A percentile compares a stretch with the other conserved stretches of the same genome.
phyloP scores from a whole-genome alignment of 2,797 vertebrate genomes.

The Psittacula echo region DNA sequence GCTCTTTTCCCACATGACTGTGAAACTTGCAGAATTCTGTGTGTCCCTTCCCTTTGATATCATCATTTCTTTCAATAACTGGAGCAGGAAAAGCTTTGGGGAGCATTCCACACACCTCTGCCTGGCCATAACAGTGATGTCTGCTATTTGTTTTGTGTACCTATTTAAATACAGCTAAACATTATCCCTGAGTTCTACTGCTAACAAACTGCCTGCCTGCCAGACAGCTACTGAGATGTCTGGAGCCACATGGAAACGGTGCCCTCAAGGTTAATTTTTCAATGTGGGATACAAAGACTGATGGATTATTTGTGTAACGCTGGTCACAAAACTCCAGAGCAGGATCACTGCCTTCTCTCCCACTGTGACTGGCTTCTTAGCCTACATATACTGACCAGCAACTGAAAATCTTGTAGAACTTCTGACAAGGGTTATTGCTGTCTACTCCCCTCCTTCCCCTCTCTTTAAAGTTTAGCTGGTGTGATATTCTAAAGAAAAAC shows the following conservation, averaged over 20 bases:
- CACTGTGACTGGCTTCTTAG: background rate
- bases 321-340: background rate
- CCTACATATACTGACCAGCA: background rate
- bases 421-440: background rate
- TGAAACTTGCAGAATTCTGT: background rate
- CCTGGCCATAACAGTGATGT: background rate
- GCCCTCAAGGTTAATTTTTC: background rate
- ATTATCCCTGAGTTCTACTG: background rate
- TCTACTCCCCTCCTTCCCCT: background rate
- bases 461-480: background rate
- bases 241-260: background rate
- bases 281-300: background rate
- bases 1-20: background rate
- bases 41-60: background rate
- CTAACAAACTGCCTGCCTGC: background rate
- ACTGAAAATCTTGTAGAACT: background rate
- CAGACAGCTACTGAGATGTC: background rate
- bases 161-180: background rate
- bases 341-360: background rate
- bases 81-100: background rate
- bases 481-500: background rate
- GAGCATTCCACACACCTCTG: background rate
- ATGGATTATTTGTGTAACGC: background rate
- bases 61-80: background rate
- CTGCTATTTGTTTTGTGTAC: background rate